Base-by-base conservation (phyloP, 2,113 vertebrate genomes). In the Butastur rufipennis region DNA sequence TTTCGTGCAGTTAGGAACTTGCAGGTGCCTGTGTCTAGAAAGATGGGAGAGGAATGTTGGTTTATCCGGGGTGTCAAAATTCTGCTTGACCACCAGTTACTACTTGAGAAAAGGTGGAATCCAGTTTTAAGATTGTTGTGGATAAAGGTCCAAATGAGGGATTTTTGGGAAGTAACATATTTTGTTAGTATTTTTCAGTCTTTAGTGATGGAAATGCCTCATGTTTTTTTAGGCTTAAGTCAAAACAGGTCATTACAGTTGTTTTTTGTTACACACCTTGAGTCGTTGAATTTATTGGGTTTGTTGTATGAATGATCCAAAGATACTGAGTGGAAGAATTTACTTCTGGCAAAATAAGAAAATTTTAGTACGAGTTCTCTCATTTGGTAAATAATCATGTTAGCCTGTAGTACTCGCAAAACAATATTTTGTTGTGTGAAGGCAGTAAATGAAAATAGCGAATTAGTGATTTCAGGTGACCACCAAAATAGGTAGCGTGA, bases 1-100 rank as follows among this genome's bases (percentile, higher is more conserved):
- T 58, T 70, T 52, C 0, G 0, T 34, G 43, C 31, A 4, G 16
- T 34, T n/a, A 21, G 7, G 59, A 17, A 16, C 48, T 83, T 6
- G 3, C n/a, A 10, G 32, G 11, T 23, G 18, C 36, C 34, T 19
- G 16, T 29, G 38, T 56, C 50, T 65, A 4, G 32, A 68, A 74
- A 40, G 68, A 31, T 16, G 38, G 45, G 52, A 42, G 63, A 61
- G 36, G 62, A 67, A 17, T n/a, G 19, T 42, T 70, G 19, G 13
- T 73, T 34, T 95, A 21, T 61, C 14, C 52, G 40, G 26, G 18
- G 20, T 56, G 53, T 62, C 67, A 59, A 9, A 90, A 48, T 78
- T 77, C 25, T 81, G 18, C 22, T 27, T 81, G 47, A 26, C 21
- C 27, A 29, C 29, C n/a, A 27, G n/a, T 45, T 86, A n/a, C 13